These are phyloP conservation scores for Orthosia cruda DNA, from an alignment of 2,888 invertebrate species.

Conservation along the genomic window DNA sequence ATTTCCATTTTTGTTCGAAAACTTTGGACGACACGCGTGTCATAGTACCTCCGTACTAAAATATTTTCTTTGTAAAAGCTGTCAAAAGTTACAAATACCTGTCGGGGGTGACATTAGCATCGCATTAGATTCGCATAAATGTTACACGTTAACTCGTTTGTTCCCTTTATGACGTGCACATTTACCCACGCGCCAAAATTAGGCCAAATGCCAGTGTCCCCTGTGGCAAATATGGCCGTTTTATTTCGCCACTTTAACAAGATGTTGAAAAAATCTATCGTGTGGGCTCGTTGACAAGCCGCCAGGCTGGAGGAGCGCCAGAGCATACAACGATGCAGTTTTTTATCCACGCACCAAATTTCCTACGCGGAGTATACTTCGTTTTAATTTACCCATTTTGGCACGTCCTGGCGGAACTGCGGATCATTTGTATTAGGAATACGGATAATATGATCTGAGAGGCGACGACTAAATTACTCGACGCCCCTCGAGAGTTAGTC, in stretches of 20 bases:
- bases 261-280: slow-evolving; percentile 71
- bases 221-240: slow-evolving; percentile 50
- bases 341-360: slow-evolving; percentile 83
- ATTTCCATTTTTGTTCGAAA: slow-evolving; percentile 34
- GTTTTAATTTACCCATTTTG: slow-evolving; percentile 90
- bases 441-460: slow-evolving; percentile 84
- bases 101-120: slow-evolving; percentile 63
- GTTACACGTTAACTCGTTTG: slow-evolving; percentile 54
- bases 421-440: slow-evolving; percentile 87
- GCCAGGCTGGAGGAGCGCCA: slow-evolving; percentile 83
- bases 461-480: slow-evolving; percentile 79
- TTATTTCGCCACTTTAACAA: slow-evolving; percentile 64
- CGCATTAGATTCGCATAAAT: slow-evolving; percentile 61
- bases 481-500: slow-evolving; percentile 73
- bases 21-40: slow-evolving; percentile 39
- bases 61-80: slow-evolving; percentile 52
- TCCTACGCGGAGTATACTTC: slow-evolving; percentile 78
- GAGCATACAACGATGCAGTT: slow-evolving; percentile 74
- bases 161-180: slow-evolving; percentile 58
- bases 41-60: slow-evolving; percentile 24
- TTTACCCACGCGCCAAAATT: slow-evolving; percentile 57
- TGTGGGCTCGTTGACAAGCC: slow-evolving; percentile 74
- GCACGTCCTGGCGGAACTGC: slow-evolving; percentile 86
- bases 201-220: slow-evolving; percentile 54
- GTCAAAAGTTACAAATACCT: slow-evolving; percentile 62